Conservation (phyloP, 92 coral and sea anemone species). For the Hydrozoanthus gracilis region DNA sequence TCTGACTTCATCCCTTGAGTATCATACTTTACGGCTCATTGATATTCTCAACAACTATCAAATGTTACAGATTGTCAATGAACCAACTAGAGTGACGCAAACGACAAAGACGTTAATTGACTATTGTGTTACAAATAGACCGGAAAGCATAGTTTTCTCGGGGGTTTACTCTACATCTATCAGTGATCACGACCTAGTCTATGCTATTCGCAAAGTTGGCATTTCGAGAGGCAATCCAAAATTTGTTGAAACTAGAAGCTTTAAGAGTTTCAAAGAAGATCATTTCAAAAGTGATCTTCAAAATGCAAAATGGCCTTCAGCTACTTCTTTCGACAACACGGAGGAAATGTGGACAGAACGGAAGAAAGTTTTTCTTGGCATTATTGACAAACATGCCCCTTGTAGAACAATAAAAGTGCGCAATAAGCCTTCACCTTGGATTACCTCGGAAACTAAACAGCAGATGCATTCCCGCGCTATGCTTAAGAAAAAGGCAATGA, state of each 20-base stretch:
- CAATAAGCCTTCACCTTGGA: conserved; percentile 65
- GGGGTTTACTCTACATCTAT: conserved; percentile 57
- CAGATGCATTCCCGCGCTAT: conserved; percentile 33
- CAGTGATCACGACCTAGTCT: conserved; percentile 60
- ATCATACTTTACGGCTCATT: conserved; percentile 51
- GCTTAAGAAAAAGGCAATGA: conserved; percentile 49
- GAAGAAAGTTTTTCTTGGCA: conserved; percentile 56
- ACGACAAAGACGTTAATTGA: conserved; percentile 56
- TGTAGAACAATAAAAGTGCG: conserved; percentile 47
- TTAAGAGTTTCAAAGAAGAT: conserved; percentile 36
- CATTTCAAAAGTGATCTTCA: conserved; percentile 37
- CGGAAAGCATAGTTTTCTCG: conserved; percentile 32
- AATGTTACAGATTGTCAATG: conserved; percentile 49
- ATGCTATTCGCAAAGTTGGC: conserved; percentile 59
- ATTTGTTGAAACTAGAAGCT: conserved; percentile 55
- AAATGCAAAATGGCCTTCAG: conserved; percentile 35
- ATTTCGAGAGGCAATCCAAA: conserved; percentile 58
- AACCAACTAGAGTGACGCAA: conserved; percentile 54
- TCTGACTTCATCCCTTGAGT: conserved; percentile 37
- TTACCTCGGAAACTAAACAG: conserved; percentile 42
- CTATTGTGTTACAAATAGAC: conserved; percentile 51
- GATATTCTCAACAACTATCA: conserved; percentile 62
- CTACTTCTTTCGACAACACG: background rate
- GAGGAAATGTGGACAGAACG: conserved; percentile 48
- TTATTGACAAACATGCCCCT: conserved; percentile 61